These are phyloP conservation scores for Delphinapterus leucas DNA, from an alignment of 2,113 vertebrate species.

Conservation along the genomic window DNA sequence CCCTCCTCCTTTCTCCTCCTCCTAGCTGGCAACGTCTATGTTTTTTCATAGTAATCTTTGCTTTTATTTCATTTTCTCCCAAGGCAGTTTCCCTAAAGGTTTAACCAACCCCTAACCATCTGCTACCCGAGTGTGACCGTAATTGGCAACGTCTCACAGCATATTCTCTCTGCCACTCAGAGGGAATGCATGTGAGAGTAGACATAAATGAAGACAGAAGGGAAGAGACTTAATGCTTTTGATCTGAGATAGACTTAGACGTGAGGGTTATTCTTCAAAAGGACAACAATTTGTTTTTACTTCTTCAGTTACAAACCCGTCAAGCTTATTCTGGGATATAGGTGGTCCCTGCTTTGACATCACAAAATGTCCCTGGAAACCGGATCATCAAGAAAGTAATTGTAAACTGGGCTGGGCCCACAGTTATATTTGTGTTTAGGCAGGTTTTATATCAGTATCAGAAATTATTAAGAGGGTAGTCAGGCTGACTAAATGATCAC, in stretches of 20 bases:
- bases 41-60: conserved; percentile 58
- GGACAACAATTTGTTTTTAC: not conserved
- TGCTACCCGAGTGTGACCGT: conserved; percentile 2
- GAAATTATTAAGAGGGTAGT: not conserved
- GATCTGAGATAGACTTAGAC: not conserved
- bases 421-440: not conserved
- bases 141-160: not conserved
- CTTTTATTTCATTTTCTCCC: conserved; percentile 58
- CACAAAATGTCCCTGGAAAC: not conserved
- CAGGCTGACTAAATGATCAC: not conserved
- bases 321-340: not conserved
- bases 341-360: not conserved
- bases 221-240: not conserved
- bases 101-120: conserved; percentile 53
- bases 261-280: not conserved
- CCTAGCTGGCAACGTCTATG: conserved; percentile 28
- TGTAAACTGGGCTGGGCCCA: not conserved
- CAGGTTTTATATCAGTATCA: not conserved
- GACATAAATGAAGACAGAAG: not conserved
- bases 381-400: not conserved
- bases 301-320: not conserved
- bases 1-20: conserved; percentile 46
- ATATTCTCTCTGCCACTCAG: not conserved
- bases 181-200: not conserved
- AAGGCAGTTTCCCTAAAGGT: conserved; percentile 31